Conservation (phyloP, 2,888 invertebrate species). For the Drosophila helvetica region DNA sequence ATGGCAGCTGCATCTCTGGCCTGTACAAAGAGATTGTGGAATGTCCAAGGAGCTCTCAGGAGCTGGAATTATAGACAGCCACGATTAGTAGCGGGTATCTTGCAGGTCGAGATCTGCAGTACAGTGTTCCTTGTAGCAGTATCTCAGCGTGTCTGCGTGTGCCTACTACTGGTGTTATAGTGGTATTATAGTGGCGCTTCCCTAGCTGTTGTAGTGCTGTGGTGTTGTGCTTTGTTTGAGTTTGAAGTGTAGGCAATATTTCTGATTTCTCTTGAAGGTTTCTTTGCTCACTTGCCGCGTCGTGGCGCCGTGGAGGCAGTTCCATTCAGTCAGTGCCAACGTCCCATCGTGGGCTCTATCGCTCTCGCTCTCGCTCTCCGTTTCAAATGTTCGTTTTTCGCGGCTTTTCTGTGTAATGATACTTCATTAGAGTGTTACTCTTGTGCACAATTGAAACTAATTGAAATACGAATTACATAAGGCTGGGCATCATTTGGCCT, state of each 20-base stretch:
- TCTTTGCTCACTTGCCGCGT: slow-evolving; percentile 38
- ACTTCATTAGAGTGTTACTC: slow-evolving; percentile 11
- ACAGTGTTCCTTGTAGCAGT: slow-evolving; percentile 8
- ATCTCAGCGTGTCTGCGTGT: slow-evolving; percentile 42
- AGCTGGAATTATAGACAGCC: too few species aligned
- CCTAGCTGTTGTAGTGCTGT: slow-evolving; percentile 3
- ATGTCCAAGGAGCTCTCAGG: too few species aligned
- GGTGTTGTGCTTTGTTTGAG: slow-evolving; percentile 21
- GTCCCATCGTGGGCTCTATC: slow-evolving; percentile 18
- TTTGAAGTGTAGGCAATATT: slow-evolving; percentile 47
- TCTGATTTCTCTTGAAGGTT: slow-evolving; percentile 42
- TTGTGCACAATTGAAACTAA: neutral
- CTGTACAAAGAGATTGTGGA: too few species aligned
- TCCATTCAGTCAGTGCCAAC: slow-evolving; percentile 46
- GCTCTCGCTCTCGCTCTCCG: slow-evolving; percentile 20
- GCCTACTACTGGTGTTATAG: slow-evolving; percentile 8
- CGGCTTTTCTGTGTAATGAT: slow-evolving; percentile 31
- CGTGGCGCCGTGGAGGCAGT: slow-evolving; percentile 30
- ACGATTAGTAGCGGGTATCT: neutral
- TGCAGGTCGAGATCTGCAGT: neutral
- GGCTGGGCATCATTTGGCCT: neutral
- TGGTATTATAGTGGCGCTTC: slow-evolving; percentile 6
- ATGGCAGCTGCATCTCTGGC: too few species aligned
- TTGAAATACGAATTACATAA: neutral
- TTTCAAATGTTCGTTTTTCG: slow-evolving; percentile 33